Evolutionary conservation across 1,140 invertebrate genomes (phyloP).

Genomic region (Drosophila micromelanica): DNA sequence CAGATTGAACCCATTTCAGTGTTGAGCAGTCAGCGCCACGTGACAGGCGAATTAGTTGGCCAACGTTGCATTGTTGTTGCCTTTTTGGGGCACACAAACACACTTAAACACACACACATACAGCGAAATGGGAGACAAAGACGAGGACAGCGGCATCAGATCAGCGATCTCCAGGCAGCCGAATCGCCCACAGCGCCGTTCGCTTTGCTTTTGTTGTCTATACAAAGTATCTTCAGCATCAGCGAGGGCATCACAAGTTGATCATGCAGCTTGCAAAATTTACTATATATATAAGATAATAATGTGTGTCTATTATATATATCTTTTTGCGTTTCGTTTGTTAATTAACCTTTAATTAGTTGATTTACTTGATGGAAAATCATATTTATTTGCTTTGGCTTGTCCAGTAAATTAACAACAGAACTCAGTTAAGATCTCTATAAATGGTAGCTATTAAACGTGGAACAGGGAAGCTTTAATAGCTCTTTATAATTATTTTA

Average conservation of each 20-base stretch:
- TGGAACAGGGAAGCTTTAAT: background rate
- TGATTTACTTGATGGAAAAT: background rate
- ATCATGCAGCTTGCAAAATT: conserved; percentile 35
- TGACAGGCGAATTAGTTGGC: conserved; percentile 74
- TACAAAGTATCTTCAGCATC: conserved; percentile 19
- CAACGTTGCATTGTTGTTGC: conserved; percentile 52
- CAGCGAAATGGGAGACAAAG: conserved; percentile 40
- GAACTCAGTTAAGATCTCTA: background rate
- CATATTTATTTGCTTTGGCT: background rate
- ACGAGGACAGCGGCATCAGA: conserved; percentile 24
- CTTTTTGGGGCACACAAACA: conserved; percentile 51
- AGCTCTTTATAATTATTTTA: background rate
- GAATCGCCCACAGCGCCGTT: conserved; percentile 69
- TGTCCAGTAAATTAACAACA: background rate
- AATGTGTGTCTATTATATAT: background rate
- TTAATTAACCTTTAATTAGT: conserved; percentile 5
- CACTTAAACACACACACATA: conserved; percentile 11
- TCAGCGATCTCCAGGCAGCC: conserved; percentile 63
- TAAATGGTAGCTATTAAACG: background rate
- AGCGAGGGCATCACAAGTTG: conserved; percentile 41
- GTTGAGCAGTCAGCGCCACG: conserved; percentile 64
- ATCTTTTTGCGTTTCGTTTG: conserved; percentile 1
- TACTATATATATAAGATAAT: too few species aligned
- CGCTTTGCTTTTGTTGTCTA: conserved; percentile 61
- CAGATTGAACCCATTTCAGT: conserved; percentile 71